Conservation (phyloP, 2,113 vertebrate genomes). For the Tragelaphus scriptus region DNA sequence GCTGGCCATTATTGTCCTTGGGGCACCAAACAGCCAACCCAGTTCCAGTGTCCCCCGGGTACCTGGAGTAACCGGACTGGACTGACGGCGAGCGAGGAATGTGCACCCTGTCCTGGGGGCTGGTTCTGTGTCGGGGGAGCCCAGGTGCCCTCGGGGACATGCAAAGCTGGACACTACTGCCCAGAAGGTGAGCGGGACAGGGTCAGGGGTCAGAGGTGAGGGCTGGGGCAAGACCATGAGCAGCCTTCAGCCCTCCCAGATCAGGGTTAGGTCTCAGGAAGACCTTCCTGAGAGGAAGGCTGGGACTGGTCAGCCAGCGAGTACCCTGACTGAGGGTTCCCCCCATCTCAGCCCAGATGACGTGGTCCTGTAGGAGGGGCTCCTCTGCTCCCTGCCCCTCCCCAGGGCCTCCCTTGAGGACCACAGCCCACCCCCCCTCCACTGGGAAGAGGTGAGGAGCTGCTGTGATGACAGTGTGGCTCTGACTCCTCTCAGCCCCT, state of each 20-base stretch:
- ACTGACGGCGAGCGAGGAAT: slow-evolving; percentile 78
- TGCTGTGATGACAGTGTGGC: not conserved
- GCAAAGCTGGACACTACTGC: slow-evolving; percentile 89
- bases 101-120: slow-evolving; percentile 80
- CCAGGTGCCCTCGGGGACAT: slow-evolving; percentile 81
- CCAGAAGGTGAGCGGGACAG: slow-evolving; percentile 78
- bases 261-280: not conserved
- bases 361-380: too few species aligned
- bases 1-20: slow-evolving; percentile 89
- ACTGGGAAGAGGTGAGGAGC: not conserved
- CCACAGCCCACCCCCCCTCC: rapidly evolving
- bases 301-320: not conserved
- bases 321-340: not conserved
- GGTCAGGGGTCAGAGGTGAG: not conserved
- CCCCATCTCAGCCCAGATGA: not conserved
- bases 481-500: not conserved
- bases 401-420: not conserved
- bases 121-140: slow-evolving; percentile 88
- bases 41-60: slow-evolving; percentile 88
- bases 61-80: slow-evolving; percentile 87
- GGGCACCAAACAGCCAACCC: slow-evolving; percentile 85
- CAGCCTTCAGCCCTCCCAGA: not conserved
- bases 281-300: not conserved
- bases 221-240: not conserved
- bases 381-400: not conserved